Base-by-base conservation (phyloP, 2,888 invertebrate species). In the Troilus luridus region DNA sequence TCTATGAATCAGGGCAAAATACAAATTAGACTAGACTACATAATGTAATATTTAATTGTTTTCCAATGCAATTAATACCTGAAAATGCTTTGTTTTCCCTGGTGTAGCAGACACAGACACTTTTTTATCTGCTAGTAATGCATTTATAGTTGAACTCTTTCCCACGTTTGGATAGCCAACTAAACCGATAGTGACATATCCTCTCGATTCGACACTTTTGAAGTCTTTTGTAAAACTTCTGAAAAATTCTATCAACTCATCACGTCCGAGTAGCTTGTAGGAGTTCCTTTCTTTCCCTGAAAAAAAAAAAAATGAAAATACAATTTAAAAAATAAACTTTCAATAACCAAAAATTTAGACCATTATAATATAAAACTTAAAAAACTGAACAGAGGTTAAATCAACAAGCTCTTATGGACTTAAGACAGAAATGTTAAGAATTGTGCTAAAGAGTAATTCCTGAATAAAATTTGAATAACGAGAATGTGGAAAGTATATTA, bases 151-250 rank as follows among this genome's bases (percentile, higher is more conserved):
- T 92, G 99, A 99, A 94, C 99, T 99, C 94, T 99, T 99, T n/a
- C 99, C 99, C 1, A 99, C 99, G 95, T 99, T 99, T 0, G 99
- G 99, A 95, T 99, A 99, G 2, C 99, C 99, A 91, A 99, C 99
- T 94, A 99, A 95, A 12, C 99, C 98, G 91, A 98, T 96, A n/a
- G 98, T 98, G 12, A 97, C 95, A 60, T 96, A 94, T n/a, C 95
- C 94, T 60, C 94, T 93, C 54, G 94, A 94, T 94, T 94, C 94
- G 94, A 95, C 94, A 93, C 93, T 93, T 0, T 95, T 95, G 8
- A 93, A 94, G 54, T 91, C 85, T n/a, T 92, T 90, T 91, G 96
- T 95, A 41, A 97, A 94, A 14, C 94, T 95, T 93, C 96, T 96
- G 91, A 99, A 96, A 24, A 97, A 95, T 67, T 95, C 94, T 89